A percentile compares a stretch with the other conserved stretches of the same genome.
phyloP scores from a whole-genome alignment of 2,888 invertebrate species.

The Callyntrura sp. region DNA sequence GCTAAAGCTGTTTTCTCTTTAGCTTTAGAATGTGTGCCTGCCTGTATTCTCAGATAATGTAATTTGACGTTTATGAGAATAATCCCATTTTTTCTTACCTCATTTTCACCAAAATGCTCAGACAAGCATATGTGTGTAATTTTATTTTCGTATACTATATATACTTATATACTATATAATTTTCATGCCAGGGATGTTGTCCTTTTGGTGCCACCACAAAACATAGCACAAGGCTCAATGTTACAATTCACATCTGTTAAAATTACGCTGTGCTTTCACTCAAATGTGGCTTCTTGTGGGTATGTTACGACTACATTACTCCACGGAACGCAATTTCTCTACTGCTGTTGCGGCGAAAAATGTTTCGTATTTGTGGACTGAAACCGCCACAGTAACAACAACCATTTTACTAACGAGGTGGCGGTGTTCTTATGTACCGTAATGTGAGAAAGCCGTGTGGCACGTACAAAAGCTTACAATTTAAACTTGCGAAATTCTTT shows the following conservation, averaged over 20 bases:
- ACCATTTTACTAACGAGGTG: not conserved
- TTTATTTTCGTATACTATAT: not conserved
- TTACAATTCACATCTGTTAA: constrained; percentile 33
- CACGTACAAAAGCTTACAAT: too few species aligned
- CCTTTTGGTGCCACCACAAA: too few species aligned
- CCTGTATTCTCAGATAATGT: not conserved
- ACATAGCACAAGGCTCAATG: not conserved
- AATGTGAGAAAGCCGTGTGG: too few species aligned
- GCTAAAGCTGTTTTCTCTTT: not conserved
- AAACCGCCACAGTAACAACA: not conserved
- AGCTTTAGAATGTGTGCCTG: not conserved
- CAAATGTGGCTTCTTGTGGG: not conserved
- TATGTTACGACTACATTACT: constrained; percentile 7
- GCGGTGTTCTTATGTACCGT: not conserved
- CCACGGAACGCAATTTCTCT: not conserved
- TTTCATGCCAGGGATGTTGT: not conserved
- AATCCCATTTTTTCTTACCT: constrained; percentile 49
- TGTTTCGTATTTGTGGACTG: not conserved
- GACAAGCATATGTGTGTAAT: too few species aligned
- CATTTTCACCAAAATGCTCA: constrained; percentile 27
- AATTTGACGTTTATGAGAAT: constrained; percentile 46
- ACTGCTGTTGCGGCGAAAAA: not conserved
- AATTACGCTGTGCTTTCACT: constrained; percentile 42
- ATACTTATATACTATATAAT: not conserved
- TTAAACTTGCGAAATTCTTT: too few species aligned